Conservation (phyloP, 1,140 invertebrate genomes). For the Euborellia annulipes region DNA sequence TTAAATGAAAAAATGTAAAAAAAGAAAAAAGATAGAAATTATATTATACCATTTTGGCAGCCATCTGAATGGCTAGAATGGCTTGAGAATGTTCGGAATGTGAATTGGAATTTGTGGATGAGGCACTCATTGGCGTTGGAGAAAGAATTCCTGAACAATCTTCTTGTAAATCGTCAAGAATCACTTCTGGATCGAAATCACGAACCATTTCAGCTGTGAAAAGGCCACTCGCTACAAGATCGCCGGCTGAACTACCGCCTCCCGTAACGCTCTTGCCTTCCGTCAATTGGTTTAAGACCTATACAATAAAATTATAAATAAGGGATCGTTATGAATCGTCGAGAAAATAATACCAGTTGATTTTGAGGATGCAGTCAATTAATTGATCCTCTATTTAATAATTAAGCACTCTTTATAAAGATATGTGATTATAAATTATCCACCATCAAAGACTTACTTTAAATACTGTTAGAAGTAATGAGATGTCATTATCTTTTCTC, state of each 20-base stretch:
- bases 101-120: no score
- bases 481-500: conserved; percentile 27
- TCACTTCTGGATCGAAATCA: conserved; percentile 55
- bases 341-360: neutral
- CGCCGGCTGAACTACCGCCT: conserved; percentile 11
- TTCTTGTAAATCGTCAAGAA: conserved; percentile 40
- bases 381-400: no score
- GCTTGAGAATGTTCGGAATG: conserved; percentile 19
- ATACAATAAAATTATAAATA: no score
- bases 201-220: conserved; percentile 19
- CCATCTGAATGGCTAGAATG: conserved; percentile 39
- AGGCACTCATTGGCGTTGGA: no score
- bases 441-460: conserved; percentile 33
- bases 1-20: neutral
- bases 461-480: conserved; percentile 43
- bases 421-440: no score
- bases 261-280: neutral
- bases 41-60: conserved; percentile 50
- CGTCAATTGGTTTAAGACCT: conserved; percentile 7
- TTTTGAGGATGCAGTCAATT: neutral
- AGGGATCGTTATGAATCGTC: no score
- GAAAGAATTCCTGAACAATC: no score
- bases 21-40: no score
- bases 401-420: no score
- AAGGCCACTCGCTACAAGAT: conserved; percentile 6